Evolutionary conservation across 2,797 vertebrate genomes (phyloP).

Genomic region (Cottoperca gobio): DNA sequence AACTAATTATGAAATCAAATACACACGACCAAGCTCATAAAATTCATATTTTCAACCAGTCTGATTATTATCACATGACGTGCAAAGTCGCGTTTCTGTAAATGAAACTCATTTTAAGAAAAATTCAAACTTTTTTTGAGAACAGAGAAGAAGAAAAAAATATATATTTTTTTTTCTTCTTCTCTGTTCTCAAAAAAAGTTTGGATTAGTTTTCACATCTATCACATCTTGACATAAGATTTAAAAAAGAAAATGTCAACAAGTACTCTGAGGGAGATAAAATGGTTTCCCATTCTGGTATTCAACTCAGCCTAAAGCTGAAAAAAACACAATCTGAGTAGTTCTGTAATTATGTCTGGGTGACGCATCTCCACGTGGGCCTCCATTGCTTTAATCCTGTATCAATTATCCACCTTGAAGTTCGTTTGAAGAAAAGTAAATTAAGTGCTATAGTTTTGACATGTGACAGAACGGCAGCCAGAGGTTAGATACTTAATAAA

Average conservation of each 20-base stretch:
- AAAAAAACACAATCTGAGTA: background rate
- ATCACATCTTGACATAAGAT: background rate
- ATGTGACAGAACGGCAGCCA: background rate
- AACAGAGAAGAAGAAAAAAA: background rate
- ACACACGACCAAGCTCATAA: background rate
- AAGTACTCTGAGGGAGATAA: too few relatives aligned
- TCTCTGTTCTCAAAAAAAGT: too few relatives aligned
- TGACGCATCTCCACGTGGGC: background rate
- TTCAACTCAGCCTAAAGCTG: background rate
- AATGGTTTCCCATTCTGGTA: background rate
- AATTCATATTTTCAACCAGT: background rate
- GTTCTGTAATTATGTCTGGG: background rate
- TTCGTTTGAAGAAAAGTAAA: background rate
- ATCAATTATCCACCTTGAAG: background rate
- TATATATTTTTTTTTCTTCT: too few relatives aligned
- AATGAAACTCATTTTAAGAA: slow-evolving; percentile 2
- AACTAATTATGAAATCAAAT: background rate
- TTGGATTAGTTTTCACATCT: too few relatives aligned
- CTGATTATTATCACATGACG: background rate
- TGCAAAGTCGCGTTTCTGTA: background rate
- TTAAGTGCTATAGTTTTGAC: background rate
- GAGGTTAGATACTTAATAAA: background rate
- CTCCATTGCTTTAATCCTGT: background rate
- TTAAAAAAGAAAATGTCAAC: background rate
- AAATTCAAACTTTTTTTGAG: background rate